Evolutionary conservation across 2,888 invertebrate species (phyloP).

Genomic region (Girardia tigrina): DNA sequence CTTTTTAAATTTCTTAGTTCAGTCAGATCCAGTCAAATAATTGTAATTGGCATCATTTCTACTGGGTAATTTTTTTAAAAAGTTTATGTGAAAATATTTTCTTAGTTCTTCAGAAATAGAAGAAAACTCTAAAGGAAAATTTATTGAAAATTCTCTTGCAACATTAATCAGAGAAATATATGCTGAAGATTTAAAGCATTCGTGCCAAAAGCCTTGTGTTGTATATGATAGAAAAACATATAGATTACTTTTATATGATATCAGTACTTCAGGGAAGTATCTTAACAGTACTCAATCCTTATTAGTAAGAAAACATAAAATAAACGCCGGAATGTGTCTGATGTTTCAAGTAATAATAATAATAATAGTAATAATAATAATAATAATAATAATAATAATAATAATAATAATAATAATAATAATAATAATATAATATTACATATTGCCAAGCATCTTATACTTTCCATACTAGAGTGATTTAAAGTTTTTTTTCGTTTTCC

Average conservation of each 20-base stretch:
- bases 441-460: too few species aligned
- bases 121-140: neutral
- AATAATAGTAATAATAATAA: too few species aligned
- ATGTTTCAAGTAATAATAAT: conserved; percentile 15
- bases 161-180: neutral
- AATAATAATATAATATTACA: too few species aligned
- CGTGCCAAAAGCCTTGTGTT: neutral
- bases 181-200: neutral
- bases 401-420: too few species aligned
- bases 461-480: too few species aligned
- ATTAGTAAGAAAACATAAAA: neutral
- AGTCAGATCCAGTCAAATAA: neutral
- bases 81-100: neutral
- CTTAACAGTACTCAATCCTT: neutral
- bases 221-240: neutral
- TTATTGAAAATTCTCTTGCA: neutral
- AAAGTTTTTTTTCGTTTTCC: too few species aligned
- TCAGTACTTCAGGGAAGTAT: neutral
- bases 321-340: neutral
- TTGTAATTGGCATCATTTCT: neutral
- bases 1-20: neutral
- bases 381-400: too few species aligned
- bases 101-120: neutral
- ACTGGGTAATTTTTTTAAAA: neutral
- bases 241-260: neutral